Evolutionary conservation across 2,888 invertebrate genomes (phyloP), one percentile per base, ranked within the genome.

Genomic region (Tineola bisselliella): DNA sequence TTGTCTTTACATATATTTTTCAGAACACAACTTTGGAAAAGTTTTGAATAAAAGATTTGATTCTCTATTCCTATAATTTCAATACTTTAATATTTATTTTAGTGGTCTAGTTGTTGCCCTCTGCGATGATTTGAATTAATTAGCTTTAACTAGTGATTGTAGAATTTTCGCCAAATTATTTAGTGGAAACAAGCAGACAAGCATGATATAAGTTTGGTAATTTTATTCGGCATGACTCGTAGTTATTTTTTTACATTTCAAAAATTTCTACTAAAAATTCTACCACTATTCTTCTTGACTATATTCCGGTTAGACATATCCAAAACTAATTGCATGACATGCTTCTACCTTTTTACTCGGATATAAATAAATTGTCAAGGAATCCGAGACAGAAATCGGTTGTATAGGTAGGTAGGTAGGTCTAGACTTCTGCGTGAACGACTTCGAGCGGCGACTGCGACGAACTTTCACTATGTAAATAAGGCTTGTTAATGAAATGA

Each of bases 211-310:
- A 58, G 58, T 70, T 65, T 65, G 62, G 61, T 64, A 68, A 69
- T 69, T 68, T 54, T 71, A 75, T 77, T 77, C 72, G 74, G 86
- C 86, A 86, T 86, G 86, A 66, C 67, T 68, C 69, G 77, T 84
- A 83, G 84, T 33, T 58, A 8, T 12, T 58, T 33, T 58, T 15
- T 31, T 12, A n/a, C 8, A 31, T 31, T 33, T 33, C 33, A n/a
- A n/a, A 56, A 33, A 58, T 33, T 58, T 58, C 31, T 58, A 33
- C 58, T 58, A 58, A 58, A 58, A 31, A 13, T 48, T 15, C 48
- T 48, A 48, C 25, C 25, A 25, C 48, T 48, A 15, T 48, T 48
- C 48, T 48, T 48, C 44, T 44, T 6, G 10, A 48, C 15, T 19
- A 54, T 54, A 13, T 54, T 54, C 18, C 18, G 17, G 30, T 15